Base-by-base conservation (phyloP, 2,888 invertebrate genomes). In the Polydrusus tereticollis region DNA sequence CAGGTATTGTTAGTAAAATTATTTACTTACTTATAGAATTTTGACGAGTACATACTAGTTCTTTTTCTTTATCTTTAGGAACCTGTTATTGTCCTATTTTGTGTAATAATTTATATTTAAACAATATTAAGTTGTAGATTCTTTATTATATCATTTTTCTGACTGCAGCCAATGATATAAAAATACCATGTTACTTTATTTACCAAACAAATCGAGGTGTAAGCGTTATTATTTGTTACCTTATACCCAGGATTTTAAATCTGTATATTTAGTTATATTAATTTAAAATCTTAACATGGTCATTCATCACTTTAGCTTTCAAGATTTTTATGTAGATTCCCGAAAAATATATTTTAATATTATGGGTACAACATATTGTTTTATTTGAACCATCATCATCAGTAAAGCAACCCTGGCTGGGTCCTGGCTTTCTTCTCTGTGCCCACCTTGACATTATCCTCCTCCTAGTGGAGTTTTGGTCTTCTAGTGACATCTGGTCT, bases 301-400 rank as follows among this genome's bases (percentile, higher is more conserved):
- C 75, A 78, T 78, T 78, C 69, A 77, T 77, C 78, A 78, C 78
- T 72, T 78, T 78, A 77, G 79, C 78, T 79, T 80, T 80, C 80
- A 78, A 79, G 80, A 76, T 81, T 78, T 81, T 80, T 80, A 81
- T 82, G 81, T 80, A 82, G 79, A 80, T 79, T 81, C 80, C 80
- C 80, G 80, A 82, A 80, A 81, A 80, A 82, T 83, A 83, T 83
- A 83, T 83, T 83, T 83, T 83, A 83, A 80, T 83, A 83, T 80
- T 68, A 72, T 72, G 68, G 70, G 70, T 70, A 70, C 29, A 50
- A 45, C 20, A 10, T 18, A 36, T 23, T 38, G 33, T 65, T 70
- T 70, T 50, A 65, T 65, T 65, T 64, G 1, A 4, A 33, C 18
- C 38, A 16, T 41, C 7, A 41, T 16, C 14, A 41, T 16, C 29